A percentile compares a stretch with the other conserved stretches of the same genome.
phyloP scores from a whole-genome alignment of 92 coral and sea anemone species.

The Anthopleura xanthogrammica region DNA sequence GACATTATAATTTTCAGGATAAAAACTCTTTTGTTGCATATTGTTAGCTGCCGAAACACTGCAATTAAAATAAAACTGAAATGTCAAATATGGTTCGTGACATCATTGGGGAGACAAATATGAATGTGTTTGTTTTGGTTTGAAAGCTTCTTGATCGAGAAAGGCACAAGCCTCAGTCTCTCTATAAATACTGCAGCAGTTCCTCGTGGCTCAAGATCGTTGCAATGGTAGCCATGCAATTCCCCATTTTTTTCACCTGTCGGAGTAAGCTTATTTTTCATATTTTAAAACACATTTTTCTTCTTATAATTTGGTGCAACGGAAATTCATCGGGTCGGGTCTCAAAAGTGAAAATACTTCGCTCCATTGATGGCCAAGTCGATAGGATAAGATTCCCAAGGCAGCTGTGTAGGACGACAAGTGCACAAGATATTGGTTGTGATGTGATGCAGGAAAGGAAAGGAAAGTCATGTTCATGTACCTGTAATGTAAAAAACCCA shows the following conservation, averaged over 20 bases:
- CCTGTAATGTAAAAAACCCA: not conserved
- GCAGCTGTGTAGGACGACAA: not conserved
- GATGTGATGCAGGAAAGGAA: not conserved
- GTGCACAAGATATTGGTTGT: not conserved
- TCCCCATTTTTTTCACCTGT: not conserved
- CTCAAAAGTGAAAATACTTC: not conserved
- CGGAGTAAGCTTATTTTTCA: not conserved
- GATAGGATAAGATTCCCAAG: not conserved
- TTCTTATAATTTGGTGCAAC: not conserved
- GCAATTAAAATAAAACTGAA: not conserved
- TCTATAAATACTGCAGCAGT: not conserved
- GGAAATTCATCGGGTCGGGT: not conserved
- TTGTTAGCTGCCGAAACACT: too few species aligned
- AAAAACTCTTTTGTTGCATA: too few species aligned
- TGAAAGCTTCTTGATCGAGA: not conserved
- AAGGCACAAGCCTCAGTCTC: not conserved
- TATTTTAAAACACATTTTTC: not conserved
- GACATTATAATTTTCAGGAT: too few species aligned
- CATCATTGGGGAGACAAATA: not conserved
- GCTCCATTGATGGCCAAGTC: not conserved
- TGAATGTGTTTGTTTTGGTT: not conserved
- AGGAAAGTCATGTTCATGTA: not conserved
- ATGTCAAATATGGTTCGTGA: not conserved
- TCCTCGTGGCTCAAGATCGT: not conserved
- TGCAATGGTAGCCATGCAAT: not conserved